These are phyloP conservation scores for Toxotes jaculatrix DNA, from an alignment of 2,113 vertebrate genomes.

Conservation along the genomic window DNA sequence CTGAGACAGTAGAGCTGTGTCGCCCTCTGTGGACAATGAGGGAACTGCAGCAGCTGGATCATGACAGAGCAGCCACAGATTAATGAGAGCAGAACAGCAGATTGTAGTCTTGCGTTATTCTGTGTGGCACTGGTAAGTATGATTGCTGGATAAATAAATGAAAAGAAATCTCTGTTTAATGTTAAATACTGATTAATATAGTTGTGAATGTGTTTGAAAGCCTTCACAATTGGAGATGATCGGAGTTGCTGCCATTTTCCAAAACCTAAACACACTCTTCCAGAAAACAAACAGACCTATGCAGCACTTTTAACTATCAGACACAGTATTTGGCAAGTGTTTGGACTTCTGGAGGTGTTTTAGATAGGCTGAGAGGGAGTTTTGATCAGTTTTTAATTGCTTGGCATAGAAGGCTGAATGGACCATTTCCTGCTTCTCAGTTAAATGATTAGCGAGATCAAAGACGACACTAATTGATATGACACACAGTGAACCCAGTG, in stretches of 20 bases:
- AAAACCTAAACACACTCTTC: slow-evolving; percentile 44
- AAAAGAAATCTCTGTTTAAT: slow-evolving; percentile 10
- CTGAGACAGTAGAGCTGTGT: slow-evolving; percentile 31
- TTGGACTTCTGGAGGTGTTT: slow-evolving; percentile 53
- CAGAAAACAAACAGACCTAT: slow-evolving; percentile 4
- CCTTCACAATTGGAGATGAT: slow-evolving; percentile 19
- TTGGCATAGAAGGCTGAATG: slow-evolving; percentile 61
- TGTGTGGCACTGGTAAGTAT: slow-evolving; percentile 36
- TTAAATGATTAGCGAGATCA: slow-evolving; percentile 77
- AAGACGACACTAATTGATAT: slow-evolving; percentile 74
- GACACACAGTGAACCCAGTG: slow-evolving; percentile 66
- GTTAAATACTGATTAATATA: slow-evolving; percentile 32
- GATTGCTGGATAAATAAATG: slow-evolving; percentile 50
- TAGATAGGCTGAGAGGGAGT: slow-evolving; percentile 45
- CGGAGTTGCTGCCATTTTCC: slow-evolving; percentile 23
- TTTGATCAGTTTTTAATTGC: slow-evolving; percentile 77
- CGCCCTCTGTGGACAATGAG: slow-evolving; percentile 60
- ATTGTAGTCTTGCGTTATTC: slow-evolving; percentile 5
- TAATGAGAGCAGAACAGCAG: slow-evolving; percentile 14
- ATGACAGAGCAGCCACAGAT: slow-evolving; percentile 1
- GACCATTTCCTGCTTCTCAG: slow-evolving; percentile 70
- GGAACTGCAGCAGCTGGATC: slow-evolving; percentile 4
- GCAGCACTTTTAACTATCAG: slow-evolving; percentile 23
- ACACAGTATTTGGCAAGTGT: slow-evolving; percentile 21
- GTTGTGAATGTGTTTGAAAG: slow-evolving; percentile 45